Conservation (phyloP, 1,140 invertebrate genomes). For the Lepidurus arcticus region DNA sequence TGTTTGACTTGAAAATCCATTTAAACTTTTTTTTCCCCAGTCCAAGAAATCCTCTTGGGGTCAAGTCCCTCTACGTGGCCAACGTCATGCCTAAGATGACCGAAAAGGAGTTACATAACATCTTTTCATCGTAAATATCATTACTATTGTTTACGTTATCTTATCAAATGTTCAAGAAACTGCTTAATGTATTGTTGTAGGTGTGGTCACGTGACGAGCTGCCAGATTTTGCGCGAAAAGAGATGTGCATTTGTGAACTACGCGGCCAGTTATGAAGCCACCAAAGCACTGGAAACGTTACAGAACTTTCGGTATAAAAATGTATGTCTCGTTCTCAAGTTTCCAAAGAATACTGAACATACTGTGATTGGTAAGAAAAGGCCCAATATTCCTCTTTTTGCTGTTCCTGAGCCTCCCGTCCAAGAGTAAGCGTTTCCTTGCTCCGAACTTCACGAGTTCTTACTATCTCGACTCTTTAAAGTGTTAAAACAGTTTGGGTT, state of each 20-base stretch:
- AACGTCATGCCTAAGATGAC: background rate
- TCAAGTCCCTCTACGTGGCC: background rate
- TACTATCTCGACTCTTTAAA: background rate
- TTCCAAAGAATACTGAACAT: background rate
- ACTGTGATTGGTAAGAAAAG: background rate
- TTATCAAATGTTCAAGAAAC: background rate
- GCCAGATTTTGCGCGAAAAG: background rate
- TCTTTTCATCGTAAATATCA: background rate
- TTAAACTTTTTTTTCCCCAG: background rate
- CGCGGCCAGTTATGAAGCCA: background rate
- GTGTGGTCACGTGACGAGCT: constrained; percentile 1
- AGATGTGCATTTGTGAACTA: constrained; percentile 8
- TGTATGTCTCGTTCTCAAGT: background rate
- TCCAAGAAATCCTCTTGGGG: background rate
- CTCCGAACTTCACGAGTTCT: background rate
- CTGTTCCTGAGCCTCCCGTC: background rate
- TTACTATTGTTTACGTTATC: no score
- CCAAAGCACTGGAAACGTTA: background rate
- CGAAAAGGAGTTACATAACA: background rate
- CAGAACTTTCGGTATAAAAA: background rate
- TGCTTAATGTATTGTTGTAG: background rate
- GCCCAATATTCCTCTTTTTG: background rate
- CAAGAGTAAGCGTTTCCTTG: background rate
- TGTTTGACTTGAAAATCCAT: background rate
- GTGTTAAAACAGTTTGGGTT: background rate